These are phyloP conservation scores for Agonopterix heracliana DNA, from an alignment of 2,888 invertebrate genomes.

Conservation along the genomic window DNA sequence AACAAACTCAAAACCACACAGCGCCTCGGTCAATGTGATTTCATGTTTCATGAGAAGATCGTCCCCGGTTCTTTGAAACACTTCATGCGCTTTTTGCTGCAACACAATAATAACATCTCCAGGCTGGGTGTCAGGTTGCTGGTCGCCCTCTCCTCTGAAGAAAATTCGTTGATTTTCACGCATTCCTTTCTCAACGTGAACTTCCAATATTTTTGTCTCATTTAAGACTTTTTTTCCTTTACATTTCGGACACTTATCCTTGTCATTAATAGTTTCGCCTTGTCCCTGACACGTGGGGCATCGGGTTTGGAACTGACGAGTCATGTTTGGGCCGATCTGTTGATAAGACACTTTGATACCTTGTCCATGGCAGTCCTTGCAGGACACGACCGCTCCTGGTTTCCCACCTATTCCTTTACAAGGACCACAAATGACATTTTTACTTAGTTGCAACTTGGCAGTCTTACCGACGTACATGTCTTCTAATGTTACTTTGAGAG, in stretches of 20 bases:
- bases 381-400: constrained; percentile 79
- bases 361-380: constrained; percentile 85
- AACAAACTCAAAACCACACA: constrained; percentile 91
- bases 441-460: constrained; percentile 86
- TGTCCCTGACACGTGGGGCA: constrained; percentile 80
- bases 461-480: constrained; percentile 94
- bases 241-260: constrained; percentile 88
- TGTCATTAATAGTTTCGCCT: constrained; percentile 86
- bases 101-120: constrained; percentile 94
- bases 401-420: constrained; percentile 88
- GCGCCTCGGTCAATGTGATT: constrained; percentile 89
- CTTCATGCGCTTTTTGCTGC: constrained; percentile 86
- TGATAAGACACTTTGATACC: constrained; percentile 85
- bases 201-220: constrained; percentile 89
- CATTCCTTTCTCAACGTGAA: constrained; percentile 94
- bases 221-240: constrained; percentile 89
- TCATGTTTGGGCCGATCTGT: constrained; percentile 80
- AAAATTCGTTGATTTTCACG: constrained; percentile 89
- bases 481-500: constrained; percentile 90
- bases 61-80: constrained; percentile 85
- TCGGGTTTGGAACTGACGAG: constrained; percentile 77
- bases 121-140: constrained; percentile 88
- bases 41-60: constrained; percentile 84
- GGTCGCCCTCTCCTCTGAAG: constrained; percentile 93
- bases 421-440: constrained; percentile 85